phyloP scores from a whole-genome alignment of 2,888 invertebrate genomes.

The Alentia gelatinosa region DNA sequence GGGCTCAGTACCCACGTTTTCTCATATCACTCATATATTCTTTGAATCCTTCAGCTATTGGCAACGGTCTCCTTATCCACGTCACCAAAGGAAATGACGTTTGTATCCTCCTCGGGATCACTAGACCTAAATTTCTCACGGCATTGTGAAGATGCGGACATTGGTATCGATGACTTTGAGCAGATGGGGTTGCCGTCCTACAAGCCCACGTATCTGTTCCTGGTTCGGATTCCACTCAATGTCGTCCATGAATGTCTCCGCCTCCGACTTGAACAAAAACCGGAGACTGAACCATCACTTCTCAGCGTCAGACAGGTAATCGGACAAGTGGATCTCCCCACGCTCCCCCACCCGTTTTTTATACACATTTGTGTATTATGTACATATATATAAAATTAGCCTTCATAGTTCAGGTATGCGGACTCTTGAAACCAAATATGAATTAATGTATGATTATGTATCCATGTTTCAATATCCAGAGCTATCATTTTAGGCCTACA shows the following conservation, averaged over 20 bases:
- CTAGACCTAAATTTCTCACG: not conserved
- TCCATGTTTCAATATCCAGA: too few relatives aligned
- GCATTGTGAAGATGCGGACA: not conserved
- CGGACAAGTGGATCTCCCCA: too few relatives aligned
- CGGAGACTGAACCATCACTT: slow-evolving; percentile 87
- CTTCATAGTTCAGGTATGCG: too few relatives aligned
- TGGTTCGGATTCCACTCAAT: slow-evolving; percentile 92
- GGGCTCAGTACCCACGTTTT: too few relatives aligned
- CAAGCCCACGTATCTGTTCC: slow-evolving; percentile 90
- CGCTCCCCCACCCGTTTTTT: too few relatives aligned
- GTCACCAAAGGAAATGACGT: slow-evolving; percentile 7
- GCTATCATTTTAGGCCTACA: too few relatives aligned
- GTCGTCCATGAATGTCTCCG: slow-evolving; percentile 95
- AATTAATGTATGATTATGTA: too few relatives aligned
- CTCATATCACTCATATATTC: too few relatives aligned
- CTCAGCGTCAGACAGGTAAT: slow-evolving; percentile 90
- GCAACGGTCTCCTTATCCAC: not conserved
- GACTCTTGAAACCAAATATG: too few relatives aligned
- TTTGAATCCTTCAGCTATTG: not conserved
- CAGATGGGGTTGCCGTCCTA: slow-evolving; percentile 92
- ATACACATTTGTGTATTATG: too few relatives aligned
- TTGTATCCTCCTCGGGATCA: not conserved
- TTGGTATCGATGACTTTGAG: slow-evolving; percentile 53
- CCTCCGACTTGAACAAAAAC: slow-evolving; percentile 87
- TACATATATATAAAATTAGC: too few relatives aligned